Percentiles rank a stretch among this genome's conserved stretches.
Conservation (phyloP, 2,888 invertebrate genomes). For the Aleiodes alternator region DNA sequence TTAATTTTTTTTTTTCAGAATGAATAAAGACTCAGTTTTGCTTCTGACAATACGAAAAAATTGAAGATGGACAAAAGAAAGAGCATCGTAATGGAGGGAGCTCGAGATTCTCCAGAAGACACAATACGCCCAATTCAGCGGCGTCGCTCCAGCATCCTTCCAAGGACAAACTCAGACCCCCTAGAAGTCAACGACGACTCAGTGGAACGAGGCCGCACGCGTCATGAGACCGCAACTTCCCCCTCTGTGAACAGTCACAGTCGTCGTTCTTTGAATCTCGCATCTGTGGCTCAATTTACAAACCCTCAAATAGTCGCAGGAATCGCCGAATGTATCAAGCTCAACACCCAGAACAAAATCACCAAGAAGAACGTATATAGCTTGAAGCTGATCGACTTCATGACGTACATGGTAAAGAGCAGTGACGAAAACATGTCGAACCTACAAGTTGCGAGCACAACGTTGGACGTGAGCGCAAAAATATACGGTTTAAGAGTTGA, state of each 20-base stretch:
- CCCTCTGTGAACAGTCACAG: slow-evolving; percentile 36
- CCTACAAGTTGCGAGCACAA: slow-evolving; percentile 88
- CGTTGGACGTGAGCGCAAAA: slow-evolving; percentile 91
- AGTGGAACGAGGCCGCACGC: slow-evolving; percentile 62
- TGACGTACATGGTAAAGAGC: slow-evolving; percentile 85
- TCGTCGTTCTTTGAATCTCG: slow-evolving; percentile 62
- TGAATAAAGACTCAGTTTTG: neutral
- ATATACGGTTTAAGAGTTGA: slow-evolving; percentile 93
- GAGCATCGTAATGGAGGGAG: slow-evolving; percentile 41
- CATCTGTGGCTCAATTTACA: slow-evolving; percentile 59
- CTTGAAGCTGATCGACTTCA: slow-evolving; percentile 89
- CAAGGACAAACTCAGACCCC: neutral
- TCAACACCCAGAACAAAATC: slow-evolving; percentile 80
- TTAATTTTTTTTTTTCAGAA: neutral
- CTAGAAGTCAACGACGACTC: slow-evolving; percentile 67
- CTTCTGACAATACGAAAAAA: neutral
- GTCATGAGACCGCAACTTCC: slow-evolving; percentile 49
- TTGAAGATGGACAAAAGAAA: slow-evolving; percentile 36
- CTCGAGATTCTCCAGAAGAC: slow-evolving; percentile 8
- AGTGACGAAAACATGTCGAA: slow-evolving; percentile 84
- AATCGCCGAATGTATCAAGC: slow-evolving; percentile 67
- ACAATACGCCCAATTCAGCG: slow-evolving; percentile 49
- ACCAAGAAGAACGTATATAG: slow-evolving; percentile 93
- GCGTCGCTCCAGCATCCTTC: slow-evolving; percentile 49
- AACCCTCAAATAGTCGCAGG: slow-evolving; percentile 62